Conservation (phyloP, 2,113 vertebrate species). For the Psittacula cyanocephala region DNA sequence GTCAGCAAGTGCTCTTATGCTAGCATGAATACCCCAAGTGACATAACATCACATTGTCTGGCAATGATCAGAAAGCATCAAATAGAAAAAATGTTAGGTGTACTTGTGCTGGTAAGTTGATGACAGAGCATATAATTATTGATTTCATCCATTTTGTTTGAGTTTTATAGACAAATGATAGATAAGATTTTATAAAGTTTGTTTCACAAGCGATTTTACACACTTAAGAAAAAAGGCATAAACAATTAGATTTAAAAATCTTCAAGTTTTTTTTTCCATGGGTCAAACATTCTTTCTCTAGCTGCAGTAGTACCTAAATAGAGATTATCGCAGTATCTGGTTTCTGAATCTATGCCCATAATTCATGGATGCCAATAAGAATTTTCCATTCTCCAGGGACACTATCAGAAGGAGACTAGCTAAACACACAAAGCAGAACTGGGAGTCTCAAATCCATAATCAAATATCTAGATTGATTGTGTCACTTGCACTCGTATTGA, state of each 20-base stretch:
- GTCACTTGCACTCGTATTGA: slow-evolving; percentile 84
- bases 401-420: slow-evolving; percentile 69
- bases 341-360: slow-evolving; percentile 71
- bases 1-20: not conserved
- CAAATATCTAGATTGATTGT: slow-evolving; percentile 87
- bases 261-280: slow-evolving; percentile 1
- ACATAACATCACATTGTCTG: not conserved
- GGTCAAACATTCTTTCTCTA: not conserved
- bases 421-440: slow-evolving; percentile 58
- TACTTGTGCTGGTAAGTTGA: not conserved
- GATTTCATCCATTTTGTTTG: not conserved
- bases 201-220: not conserved
- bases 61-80: not conserved
- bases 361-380: slow-evolving; percentile 73
- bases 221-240: not conserved
- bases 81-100: not conserved
- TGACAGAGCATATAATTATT: not conserved
- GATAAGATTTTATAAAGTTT: not conserved
- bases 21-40: fast-evolving
- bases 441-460: slow-evolving; percentile 79
- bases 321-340: slow-evolving; percentile 68
- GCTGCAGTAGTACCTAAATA: slow-evolving; percentile 44
- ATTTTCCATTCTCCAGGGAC: slow-evolving; percentile 68
- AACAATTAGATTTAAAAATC: not conserved
- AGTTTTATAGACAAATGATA: not conserved